phyloP scores from a whole-genome alignment of 1,140 invertebrate genomes.

The Drosophila ogumai region DNA sequence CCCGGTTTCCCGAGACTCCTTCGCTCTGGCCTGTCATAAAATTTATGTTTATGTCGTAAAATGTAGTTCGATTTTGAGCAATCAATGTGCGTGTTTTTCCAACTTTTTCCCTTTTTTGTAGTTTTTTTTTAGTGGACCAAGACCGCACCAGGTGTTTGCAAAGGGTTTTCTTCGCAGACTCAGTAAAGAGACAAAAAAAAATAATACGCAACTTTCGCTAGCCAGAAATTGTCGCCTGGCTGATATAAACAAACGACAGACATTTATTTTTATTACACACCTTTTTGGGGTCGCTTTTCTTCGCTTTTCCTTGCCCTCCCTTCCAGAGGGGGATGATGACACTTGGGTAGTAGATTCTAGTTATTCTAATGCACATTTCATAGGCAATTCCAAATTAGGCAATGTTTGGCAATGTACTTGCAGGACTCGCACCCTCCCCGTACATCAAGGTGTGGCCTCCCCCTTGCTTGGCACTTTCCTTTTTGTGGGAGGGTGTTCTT shows the following conservation, averaged over 20 bases:
- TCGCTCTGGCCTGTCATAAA: conserved; percentile 66
- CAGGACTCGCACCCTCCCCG: conserved; percentile 6
- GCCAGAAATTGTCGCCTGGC: conserved; percentile 61
- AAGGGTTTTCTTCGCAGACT: conserved; percentile 36
- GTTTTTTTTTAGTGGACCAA: conserved; percentile 38
- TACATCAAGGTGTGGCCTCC: conserved; percentile 58
- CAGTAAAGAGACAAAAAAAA: conserved; percentile 1
- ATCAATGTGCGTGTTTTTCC: conserved; percentile 31
- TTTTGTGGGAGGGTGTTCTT: conserved; percentile 13
- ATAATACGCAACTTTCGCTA: conserved; percentile 42
- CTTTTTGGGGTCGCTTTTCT: conserved; percentile 54
- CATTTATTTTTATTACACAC: conserved; percentile 85
- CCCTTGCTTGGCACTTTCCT: conserved; percentile 7
- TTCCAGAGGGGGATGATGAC: conserved; percentile 19
- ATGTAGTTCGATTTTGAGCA: conserved; percentile 72
- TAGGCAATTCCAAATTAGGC: conserved; percentile 84
- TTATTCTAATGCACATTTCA: conserved; percentile 84
- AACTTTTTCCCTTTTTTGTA: conserved; percentile 14
- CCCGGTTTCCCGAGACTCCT: conserved; percentile 22
- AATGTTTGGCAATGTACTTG: conserved; percentile 77
- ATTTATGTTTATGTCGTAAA: conserved; percentile 84
- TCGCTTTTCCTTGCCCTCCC: conserved; percentile 3
- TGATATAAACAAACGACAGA: conserved; percentile 85
- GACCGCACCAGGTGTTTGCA: conserved; percentile 53
- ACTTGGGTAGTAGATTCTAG: conserved; percentile 77